Conservation (phyloP, 2,888 invertebrate species). For the Pheosia tremula region DNA sequence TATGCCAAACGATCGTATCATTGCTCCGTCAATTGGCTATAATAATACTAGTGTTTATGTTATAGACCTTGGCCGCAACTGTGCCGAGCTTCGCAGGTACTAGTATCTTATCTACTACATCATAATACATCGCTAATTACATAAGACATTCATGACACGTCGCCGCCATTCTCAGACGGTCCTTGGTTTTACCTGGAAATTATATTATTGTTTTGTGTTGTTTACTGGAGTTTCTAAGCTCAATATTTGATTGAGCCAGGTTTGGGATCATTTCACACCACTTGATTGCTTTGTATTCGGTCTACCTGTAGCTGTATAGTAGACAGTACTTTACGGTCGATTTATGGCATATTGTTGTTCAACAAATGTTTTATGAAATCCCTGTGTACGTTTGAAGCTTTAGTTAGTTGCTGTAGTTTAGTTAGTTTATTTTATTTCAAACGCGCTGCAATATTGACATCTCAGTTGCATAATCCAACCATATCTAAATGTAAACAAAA, state of each 20-base stretch:
- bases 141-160: slow-evolving; percentile 53
- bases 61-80: slow-evolving; percentile 43
- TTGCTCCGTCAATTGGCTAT: slow-evolving; percentile 55
- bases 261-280: slow-evolving; percentile 14
- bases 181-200: slow-evolving; percentile 35
- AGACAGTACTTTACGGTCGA: slow-evolving; percentile 22
- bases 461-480: slow-evolving; percentile 20
- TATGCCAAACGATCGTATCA: slow-evolving; percentile 45
- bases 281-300: slow-evolving; percentile 29
- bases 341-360: neutral
- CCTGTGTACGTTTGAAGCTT: too few species aligned
- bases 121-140: slow-evolving; percentile 52
- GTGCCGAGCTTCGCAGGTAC: slow-evolving; percentile 23
- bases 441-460: slow-evolving; percentile 26
- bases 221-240: slow-evolving; percentile 25
- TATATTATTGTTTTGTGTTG: slow-evolving; percentile 26
- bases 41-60: slow-evolving; percentile 45
- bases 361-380: neutral
- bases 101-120: slow-evolving; percentile 44
- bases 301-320: slow-evolving; percentile 30
- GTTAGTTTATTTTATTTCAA: slow-evolving; percentile 11
- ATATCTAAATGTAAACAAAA: slow-evolving; percentile 23
- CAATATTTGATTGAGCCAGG: slow-evolving; percentile 16
- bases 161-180: slow-evolving; percentile 20
- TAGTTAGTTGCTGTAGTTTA: neutral